Base-by-base conservation (phyloP, 2,888 invertebrate genomes). In the Busseola fusca region DNA sequence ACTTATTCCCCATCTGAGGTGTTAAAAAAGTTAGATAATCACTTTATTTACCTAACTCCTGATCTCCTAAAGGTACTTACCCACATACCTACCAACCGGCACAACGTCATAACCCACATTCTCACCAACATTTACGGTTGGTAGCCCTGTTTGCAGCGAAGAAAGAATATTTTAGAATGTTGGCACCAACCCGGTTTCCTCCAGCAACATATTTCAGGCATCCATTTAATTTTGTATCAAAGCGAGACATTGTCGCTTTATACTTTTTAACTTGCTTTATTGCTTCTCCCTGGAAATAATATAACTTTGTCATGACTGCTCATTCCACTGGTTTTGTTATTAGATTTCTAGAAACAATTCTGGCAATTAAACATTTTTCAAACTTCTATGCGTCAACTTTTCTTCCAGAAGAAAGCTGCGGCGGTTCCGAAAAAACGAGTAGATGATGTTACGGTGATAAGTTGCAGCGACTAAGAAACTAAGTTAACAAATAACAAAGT, bases 161-260 rank as follows among this genome's bases (percentile, higher is more conserved):
- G 63, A 57, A 68, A 74, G 71, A 80, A 83, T 83, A 84, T 83
- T 82, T 84, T 74, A 74, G 80, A 80, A 76, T 48, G 75, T 84
- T 82, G 84, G 80, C 83, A 82, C 59, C 65, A 65, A 40, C 40
- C 66, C 69, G 72, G 72, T 45, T 68, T 76, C 54, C 75, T 70
- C 63, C 57, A 52, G 52, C 59, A 74, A 84, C 82, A 80, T 83
- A 83, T 84, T 83, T 84, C 82, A 83, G 71, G 67, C 84, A 80
- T 80, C 80, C 77, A 75, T 83, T 82, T 83, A 83, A 84, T 83
- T 84, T 75, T 80, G 71, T 77, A 80, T 82, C 73, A 80, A 72
- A 80, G 72, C 65, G 72, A 58, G 72, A 65, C 74, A 76, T 68
- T 74, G 80, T 80, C 74, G 78, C 70, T 64, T 58, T 80, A 67